These are phyloP conservation scores for Myrmecobius fasciatus DNA, from an alignment of 2,113 vertebrate genomes.

Conservation along the genomic window DNA sequence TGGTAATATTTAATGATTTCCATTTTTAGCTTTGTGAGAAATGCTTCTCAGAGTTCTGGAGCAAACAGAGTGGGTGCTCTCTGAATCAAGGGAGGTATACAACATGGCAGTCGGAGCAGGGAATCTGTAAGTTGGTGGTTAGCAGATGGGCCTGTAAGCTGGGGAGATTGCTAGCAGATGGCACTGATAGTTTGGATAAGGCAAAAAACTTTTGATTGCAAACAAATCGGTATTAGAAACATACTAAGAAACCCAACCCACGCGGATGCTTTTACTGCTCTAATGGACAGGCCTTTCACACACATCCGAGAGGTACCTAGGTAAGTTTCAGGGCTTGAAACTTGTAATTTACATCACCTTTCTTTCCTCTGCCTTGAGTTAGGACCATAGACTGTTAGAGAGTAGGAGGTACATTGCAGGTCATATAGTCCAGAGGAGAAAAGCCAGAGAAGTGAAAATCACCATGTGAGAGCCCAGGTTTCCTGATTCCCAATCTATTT, in stretches of 20 bases:
- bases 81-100: slow-evolving; percentile 60
- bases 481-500: background rate
- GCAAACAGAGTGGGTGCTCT: slow-evolving; percentile 65
- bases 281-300: fast-evolving
- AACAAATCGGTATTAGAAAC: slow-evolving; percentile 74
- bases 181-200: slow-evolving; percentile 60
- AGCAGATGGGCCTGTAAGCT: slow-evolving; percentile 78
- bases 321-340: background rate
- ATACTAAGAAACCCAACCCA: background rate
- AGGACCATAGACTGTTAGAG: background rate
- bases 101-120: slow-evolving; percentile 1
- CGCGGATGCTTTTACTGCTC: background rate
- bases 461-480: background rate
- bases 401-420: background rate
- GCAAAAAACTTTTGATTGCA: slow-evolving; percentile 67
- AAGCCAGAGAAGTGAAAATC: background rate
- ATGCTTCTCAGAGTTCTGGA: slow-evolving; percentile 54
- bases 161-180: slow-evolving; percentile 77
- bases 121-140: slow-evolving; percentile 68
- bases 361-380: background rate
- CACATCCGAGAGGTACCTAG: background rate
- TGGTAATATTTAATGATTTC: slow-evolving; percentile 21
- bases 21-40: slow-evolving; percentile 60
- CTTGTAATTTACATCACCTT: fast-evolving
- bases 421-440: background rate